phyloP scores from a whole-genome alignment of 2,888 invertebrate species.

The Agrotis exclamationis region DNA sequence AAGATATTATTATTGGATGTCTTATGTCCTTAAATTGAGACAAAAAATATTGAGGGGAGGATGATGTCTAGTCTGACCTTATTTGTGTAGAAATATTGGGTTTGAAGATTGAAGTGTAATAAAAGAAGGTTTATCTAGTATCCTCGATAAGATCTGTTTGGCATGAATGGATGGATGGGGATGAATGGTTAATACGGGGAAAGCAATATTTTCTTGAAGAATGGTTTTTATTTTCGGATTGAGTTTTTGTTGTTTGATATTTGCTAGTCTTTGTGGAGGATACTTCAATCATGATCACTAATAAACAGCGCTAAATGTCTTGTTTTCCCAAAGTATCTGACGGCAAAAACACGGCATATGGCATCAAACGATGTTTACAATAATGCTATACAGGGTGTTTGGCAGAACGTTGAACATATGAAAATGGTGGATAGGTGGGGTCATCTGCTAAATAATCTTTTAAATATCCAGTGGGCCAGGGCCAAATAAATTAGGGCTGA shows the following conservation, averaged over 20 bases:
- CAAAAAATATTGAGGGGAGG: conserved; percentile 39
- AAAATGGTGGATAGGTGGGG: too few relatives aligned
- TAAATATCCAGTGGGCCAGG: too few relatives aligned
- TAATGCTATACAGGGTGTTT: too few relatives aligned
- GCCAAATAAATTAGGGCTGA: too few relatives aligned
- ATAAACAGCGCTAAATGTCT: neutral
- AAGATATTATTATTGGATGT: conserved; percentile 44
- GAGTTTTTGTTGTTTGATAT: neutral
- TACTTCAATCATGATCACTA: neutral
- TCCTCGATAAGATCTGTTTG: neutral
- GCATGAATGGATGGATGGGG: neutral
- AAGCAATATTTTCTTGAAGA: neutral
- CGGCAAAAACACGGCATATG: too few relatives aligned
- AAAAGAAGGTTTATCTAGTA: conserved; percentile 3
- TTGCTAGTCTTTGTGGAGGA: neutral
- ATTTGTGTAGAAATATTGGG: conserved; percentile 19
- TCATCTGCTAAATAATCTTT: too few relatives aligned
- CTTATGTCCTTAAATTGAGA: conserved; percentile 34
- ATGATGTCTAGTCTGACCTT: conserved; percentile 13
- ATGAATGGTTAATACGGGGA: neutral
- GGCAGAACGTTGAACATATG: too few relatives aligned
- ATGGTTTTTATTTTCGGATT: neutral
- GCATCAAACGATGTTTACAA: too few relatives aligned
- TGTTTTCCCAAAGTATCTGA: too few relatives aligned
- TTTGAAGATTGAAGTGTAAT: neutral